A percentile compares a stretch with the other conserved stretches of the same genome.
Conservation (phyloP, 1,140 invertebrate species). For the Mactra quadrangularis region DNA sequence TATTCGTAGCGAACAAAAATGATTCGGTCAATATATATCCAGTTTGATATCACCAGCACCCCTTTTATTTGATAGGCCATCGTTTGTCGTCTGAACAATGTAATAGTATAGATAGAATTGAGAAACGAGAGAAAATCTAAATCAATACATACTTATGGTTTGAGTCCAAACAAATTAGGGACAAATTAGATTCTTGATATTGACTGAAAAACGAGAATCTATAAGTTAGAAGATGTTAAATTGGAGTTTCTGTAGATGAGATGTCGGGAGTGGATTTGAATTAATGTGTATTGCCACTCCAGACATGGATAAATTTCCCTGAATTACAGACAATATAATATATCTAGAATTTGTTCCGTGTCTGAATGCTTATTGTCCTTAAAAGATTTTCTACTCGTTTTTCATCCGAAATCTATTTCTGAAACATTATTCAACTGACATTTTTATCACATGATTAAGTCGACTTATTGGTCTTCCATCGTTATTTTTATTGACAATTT, state of each 20-base stretch:
- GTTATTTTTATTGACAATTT: too few species aligned
- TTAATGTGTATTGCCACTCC: slow-evolving; percentile 35
- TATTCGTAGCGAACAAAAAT: too few species aligned
- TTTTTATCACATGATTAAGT: too few species aligned
- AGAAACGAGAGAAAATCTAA: slow-evolving; percentile 22
- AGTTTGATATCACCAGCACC: slow-evolving; percentile 24
- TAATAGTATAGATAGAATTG: slow-evolving; percentile 14
- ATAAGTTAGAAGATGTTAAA: slow-evolving; percentile 41
- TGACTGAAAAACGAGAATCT: slow-evolving; percentile 46
- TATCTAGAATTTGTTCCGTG: too few species aligned
- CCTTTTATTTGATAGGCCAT: slow-evolving; percentile 41
- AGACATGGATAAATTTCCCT: slow-evolving; percentile 11
- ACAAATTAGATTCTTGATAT: slow-evolving; percentile 58
- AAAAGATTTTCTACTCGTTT: too few species aligned
- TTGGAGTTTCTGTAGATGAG: slow-evolving; percentile 28
- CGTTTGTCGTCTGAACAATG: background rate
- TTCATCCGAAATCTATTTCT: too few species aligned
- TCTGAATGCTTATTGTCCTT: too few species aligned
- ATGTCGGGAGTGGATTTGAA: slow-evolving; percentile 2
- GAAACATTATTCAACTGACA: too few species aligned
- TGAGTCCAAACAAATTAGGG: slow-evolving; percentile 57
- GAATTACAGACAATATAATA: background rate
- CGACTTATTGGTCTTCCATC: too few species aligned
- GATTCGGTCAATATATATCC: too few species aligned
- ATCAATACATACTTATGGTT: slow-evolving; percentile 60